phyloP scores from a whole-genome alignment of 1,140 invertebrate genomes.

The Physella acuta region DNA sequence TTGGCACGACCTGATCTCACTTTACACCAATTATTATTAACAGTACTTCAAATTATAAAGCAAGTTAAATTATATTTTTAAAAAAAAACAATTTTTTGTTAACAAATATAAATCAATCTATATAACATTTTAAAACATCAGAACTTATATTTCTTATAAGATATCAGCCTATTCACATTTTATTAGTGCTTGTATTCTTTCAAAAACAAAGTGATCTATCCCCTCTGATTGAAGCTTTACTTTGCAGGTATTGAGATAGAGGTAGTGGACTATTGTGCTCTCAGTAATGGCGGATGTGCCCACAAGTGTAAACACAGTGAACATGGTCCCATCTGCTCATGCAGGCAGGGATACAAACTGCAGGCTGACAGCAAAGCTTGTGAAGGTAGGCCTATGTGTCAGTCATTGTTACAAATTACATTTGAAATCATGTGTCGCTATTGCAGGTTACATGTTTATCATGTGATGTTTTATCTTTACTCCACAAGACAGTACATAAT shows the following conservation, averaged over 20 bases:
- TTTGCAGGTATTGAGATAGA: constrained; percentile 50
- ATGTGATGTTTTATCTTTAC: no score
- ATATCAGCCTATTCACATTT: neutral
- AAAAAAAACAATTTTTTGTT: no score
- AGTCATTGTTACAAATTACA: no score
- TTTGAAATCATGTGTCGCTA: no score
- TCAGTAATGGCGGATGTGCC: constrained; percentile 59
- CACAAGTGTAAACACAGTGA: constrained; percentile 61
- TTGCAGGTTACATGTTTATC: no score
- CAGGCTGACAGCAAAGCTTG: constrained; percentile 61
- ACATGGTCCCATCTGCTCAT: constrained; percentile 60
- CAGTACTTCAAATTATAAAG: no score
- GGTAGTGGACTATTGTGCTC: constrained; percentile 54
- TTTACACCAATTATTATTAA: no score
- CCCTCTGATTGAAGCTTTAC: neutral
- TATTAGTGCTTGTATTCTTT: neutral
- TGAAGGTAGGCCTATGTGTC: no score
- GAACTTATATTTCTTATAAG: neutral
- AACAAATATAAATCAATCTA: no score
- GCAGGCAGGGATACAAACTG: constrained; percentile 61
- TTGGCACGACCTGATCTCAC: no score
- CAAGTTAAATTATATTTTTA: no score
- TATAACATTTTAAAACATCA: neutral
- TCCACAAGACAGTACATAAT: no score
- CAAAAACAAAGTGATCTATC: neutral